A percentile compares a stretch with the other conserved stretches of the same genome.
phyloP scores from a whole-genome alignment of 2,797 vertebrate genomes.

The Aselliscus stoliczkanus region DNA sequence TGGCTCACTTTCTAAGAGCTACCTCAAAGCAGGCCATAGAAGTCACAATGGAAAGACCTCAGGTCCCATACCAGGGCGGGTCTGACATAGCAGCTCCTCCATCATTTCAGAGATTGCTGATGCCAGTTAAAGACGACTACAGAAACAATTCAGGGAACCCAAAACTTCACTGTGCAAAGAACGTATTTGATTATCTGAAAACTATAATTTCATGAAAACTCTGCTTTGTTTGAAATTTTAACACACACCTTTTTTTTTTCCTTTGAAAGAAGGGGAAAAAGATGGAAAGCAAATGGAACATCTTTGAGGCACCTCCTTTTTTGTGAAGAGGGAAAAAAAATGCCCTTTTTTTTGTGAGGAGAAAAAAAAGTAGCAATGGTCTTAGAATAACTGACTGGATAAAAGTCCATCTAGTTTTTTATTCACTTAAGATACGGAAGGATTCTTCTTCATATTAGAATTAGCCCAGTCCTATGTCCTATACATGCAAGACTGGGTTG shows the following conservation, averaged over 20 bases:
- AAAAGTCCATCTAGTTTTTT: neutral
- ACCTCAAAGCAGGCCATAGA: neutral
- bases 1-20: neutral
- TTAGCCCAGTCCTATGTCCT: neutral
- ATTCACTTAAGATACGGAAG: neutral
- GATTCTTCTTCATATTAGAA: neutral
- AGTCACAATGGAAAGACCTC: neutral
- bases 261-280: neutral
- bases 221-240: neutral
- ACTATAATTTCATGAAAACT: neutral
- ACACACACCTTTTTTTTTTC: neutral
- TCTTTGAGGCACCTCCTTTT: neutral
- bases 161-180: neutral
- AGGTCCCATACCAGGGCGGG: fast-evolving
- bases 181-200: neutral
- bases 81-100: neutral
- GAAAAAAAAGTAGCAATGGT: neutral
- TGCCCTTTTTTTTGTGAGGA: neutral
- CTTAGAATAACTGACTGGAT: neutral
- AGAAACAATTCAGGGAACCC: neutral
- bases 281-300: neutral
- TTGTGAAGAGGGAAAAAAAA: neutral
- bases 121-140: neutral
- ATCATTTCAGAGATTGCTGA: neutral
- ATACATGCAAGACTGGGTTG: neutral